These are phyloP conservation scores for Lipophrys pholis DNA, from an alignment of 2,113 vertebrate genomes.

Conservation along the genomic window DNA sequence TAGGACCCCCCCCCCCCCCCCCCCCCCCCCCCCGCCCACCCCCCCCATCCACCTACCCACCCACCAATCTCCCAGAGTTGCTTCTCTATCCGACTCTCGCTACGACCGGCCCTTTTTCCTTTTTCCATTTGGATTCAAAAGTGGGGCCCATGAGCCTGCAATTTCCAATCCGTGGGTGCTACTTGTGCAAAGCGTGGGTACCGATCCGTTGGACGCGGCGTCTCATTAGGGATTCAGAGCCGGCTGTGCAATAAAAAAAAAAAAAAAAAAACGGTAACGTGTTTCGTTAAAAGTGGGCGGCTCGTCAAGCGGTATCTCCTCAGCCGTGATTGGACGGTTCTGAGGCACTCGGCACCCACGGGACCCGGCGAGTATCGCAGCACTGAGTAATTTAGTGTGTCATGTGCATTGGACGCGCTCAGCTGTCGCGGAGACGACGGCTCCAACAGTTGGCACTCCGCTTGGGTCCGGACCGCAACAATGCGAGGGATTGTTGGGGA, in stretches of 20 bases:
- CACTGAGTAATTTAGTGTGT: too few relatives aligned
- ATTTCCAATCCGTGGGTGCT: conserved; percentile 60
- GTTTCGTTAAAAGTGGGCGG: conserved; percentile 25
- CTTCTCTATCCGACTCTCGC: conserved; percentile 18
- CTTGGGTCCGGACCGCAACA: too few relatives aligned
- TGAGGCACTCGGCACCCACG: too few relatives aligned
- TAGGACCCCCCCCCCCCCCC: too few relatives aligned
- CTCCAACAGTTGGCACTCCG: neutral
- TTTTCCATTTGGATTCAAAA: conserved; percentile 40
- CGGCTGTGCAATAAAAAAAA: conserved; percentile 6
- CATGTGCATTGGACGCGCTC: too few relatives aligned
- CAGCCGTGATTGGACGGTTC: neutral
- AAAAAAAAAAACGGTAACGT: conserved; percentile 29
- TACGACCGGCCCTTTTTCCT: too few relatives aligned
- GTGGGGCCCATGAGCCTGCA: conserved; percentile 38
- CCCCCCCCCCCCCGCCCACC: too few relatives aligned
- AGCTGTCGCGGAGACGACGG: neutral
- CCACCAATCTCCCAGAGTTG: conserved; percentile 22
- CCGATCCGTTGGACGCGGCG: conserved; percentile 37
- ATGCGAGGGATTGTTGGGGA: too few relatives aligned
- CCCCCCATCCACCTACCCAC: too few relatives aligned
- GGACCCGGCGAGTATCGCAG: neutral
- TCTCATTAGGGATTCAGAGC: conserved; percentile 49
- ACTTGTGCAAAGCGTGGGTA: conserved; percentile 63
- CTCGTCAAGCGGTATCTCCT: conserved; percentile 16